Conservation (phyloP, 2,888 invertebrate species). For the Nudaria mundana region DNA sequence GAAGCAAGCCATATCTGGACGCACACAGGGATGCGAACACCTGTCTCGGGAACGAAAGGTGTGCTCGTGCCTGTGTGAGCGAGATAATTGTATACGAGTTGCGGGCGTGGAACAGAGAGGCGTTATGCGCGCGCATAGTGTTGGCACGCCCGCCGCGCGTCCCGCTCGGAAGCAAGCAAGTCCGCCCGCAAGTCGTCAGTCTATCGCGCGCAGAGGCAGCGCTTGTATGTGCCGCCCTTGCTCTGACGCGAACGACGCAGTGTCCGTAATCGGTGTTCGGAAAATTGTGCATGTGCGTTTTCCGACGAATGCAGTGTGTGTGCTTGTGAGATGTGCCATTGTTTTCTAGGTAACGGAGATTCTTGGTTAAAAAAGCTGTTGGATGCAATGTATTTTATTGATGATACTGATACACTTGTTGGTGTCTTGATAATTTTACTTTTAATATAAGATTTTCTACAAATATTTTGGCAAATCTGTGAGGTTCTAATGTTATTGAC, state of each 20-base stretch:
- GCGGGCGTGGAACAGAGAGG: slow-evolving; percentile 55
- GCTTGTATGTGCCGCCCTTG: slow-evolving; percentile 70
- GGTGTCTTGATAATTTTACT: slow-evolving; percentile 57
- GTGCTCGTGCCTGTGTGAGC: slow-evolving; percentile 66
- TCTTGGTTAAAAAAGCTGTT: slow-evolving; percentile 67
- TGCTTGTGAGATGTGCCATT: slow-evolving; percentile 80
- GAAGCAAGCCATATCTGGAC: slow-evolving; percentile 55
- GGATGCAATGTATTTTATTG: slow-evolving; percentile 55
- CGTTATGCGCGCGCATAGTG: slow-evolving; percentile 70
- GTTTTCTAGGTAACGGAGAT: slow-evolving; percentile 77
- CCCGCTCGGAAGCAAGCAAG: slow-evolving; percentile 69
- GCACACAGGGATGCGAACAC: slow-evolving; percentile 75
- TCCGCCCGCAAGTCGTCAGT: slow-evolving; percentile 64
- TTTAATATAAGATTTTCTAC: slow-evolving; percentile 45
- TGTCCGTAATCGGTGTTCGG: slow-evolving; percentile 79
- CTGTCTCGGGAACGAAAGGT: slow-evolving; percentile 80
- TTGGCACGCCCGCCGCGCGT: slow-evolving; percentile 77
- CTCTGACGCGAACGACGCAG: slow-evolving; percentile 76
- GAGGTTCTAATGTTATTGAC: slow-evolving; percentile 22
- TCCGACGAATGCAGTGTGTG: slow-evolving; percentile 78
- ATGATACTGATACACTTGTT: slow-evolving; percentile 58
- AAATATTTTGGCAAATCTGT: slow-evolving; percentile 41
- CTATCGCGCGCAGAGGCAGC: slow-evolving; percentile 77
- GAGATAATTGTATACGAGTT: slow-evolving; percentile 52
- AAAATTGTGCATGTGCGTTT: slow-evolving; percentile 82